phyloP scores from a whole-genome alignment of 2,797 vertebrate species.

The Hafferia zeledoni region DNA sequence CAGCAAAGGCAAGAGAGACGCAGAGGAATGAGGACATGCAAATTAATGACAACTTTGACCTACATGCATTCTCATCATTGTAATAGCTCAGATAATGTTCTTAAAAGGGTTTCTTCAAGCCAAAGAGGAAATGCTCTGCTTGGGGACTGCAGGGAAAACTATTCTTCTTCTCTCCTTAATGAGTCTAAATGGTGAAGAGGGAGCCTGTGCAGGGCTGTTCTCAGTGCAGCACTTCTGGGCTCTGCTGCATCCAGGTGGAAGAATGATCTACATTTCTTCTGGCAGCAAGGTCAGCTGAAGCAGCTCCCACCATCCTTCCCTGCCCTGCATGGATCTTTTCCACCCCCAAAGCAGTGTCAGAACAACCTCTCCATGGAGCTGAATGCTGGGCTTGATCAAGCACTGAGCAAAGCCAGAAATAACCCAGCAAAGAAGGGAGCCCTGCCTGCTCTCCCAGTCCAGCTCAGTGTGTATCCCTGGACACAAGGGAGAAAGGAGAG shows the following conservation, averaged over 20 bases:
- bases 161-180: not conserved
- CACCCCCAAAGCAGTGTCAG: not conserved
- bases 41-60: slow-evolving; percentile 2
- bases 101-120: not conserved
- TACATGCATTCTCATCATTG: not conserved
- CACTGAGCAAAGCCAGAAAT: slow-evolving; percentile 16
- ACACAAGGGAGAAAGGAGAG: not conserved
- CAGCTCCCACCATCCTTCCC: not conserved
- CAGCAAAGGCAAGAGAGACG: not conserved
- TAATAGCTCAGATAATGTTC: not conserved
- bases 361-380: not conserved
- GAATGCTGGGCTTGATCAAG: not conserved
- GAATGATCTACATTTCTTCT: not conserved
- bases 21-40: not conserved
- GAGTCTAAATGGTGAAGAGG: not conserved
- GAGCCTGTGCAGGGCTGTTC: not conserved
- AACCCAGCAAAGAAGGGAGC: not conserved
- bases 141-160: not conserved
- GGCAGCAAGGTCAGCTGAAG: not conserved
- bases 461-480: not conserved
- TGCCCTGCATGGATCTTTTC: not conserved
- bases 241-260: not conserved
- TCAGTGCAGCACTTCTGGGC: not conserved
- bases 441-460: not conserved
- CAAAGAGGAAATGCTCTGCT: not conserved